These are phyloP conservation scores for Hofmannophila pseudospretella DNA, from an alignment of 2,888 invertebrate genomes.

Conservation along the genomic window DNA sequence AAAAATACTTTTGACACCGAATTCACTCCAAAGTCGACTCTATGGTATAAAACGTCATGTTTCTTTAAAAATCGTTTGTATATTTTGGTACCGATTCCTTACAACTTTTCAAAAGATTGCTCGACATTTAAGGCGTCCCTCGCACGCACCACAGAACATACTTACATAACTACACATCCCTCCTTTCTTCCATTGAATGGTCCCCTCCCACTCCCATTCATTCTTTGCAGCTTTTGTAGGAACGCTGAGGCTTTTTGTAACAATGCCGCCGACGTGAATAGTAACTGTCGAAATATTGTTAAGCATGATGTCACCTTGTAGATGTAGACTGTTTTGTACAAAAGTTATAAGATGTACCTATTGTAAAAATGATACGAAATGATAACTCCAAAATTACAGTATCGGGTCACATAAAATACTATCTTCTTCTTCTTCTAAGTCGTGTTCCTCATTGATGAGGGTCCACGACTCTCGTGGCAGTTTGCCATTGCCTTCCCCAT, in stretches of 20 bases:
- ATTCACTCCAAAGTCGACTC: too few relatives aligned
- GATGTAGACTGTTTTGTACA: constrained; percentile 24
- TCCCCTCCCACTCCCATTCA: constrained; percentile 60
- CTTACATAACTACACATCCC: constrained; percentile 65
- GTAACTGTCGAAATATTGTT: constrained; percentile 69
- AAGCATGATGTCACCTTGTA: constrained; percentile 48
- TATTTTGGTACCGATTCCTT: background rate
- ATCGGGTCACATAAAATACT: too few relatives aligned
- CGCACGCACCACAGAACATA: constrained; percentile 63
- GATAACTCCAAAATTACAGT: too few relatives aligned
- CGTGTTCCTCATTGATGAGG: too few relatives aligned
- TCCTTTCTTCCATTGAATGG: constrained; percentile 64
- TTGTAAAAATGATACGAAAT: too few relatives aligned
- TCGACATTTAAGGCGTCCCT: constrained; percentile 7
- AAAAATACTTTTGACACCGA: too few relatives aligned
- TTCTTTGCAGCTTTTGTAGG: constrained; percentile 70
- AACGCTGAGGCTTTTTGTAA: constrained; percentile 66
- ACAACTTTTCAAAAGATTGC: constrained; percentile 4
- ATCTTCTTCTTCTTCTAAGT: too few relatives aligned
- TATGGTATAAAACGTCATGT: too few relatives aligned
- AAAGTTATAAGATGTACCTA: too few relatives aligned
- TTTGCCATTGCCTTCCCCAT: too few relatives aligned
- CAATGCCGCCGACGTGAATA: constrained; percentile 54
- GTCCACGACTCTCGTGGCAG: too few relatives aligned
- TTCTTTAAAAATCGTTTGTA: background rate